Conservation (phyloP, 2,797 vertebrate genomes). For the Microctenopoma stevenorrisi region DNA sequence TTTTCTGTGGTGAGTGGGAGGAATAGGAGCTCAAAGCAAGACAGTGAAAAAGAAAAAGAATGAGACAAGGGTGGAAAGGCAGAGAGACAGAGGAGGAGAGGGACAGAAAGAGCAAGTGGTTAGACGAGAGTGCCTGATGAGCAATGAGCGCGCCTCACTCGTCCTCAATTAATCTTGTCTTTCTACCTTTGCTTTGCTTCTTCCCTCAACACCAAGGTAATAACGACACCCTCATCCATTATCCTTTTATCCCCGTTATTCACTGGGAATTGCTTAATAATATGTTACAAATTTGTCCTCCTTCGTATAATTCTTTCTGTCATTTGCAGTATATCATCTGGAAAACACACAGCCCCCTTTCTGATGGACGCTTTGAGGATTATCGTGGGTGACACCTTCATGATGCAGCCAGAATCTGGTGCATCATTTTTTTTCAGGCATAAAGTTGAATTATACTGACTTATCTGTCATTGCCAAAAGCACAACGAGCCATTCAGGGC, state of each 20-base stretch:
- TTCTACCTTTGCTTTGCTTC: constrained; percentile 92
- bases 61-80: constrained; percentile 67
- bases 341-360: constrained; percentile 92
- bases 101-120: constrained; percentile 69
- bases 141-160: constrained; percentile 84
- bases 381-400: constrained; percentile 96
- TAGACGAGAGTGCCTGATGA: constrained; percentile 78
- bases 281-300: constrained; percentile 97
- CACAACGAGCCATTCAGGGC: constrained; percentile 93
- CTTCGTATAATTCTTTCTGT: constrained; percentile 96
- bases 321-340: constrained; percentile 94
- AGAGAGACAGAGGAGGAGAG: constrained; percentile 60
- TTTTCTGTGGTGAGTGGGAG: constrained; percentile 59
- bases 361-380: constrained; percentile 94
- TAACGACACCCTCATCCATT: constrained; percentile 98
- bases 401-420: constrained; percentile 85
- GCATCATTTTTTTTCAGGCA: constrained; percentile 80
- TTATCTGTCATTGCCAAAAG: constrained; percentile 98
- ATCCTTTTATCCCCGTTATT: constrained; percentile 97
- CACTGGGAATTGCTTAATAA: constrained; percentile 97
- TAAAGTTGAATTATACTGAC: constrained; percentile 94
- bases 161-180: constrained; percentile 99
- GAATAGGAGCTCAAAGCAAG: constrained; percentile 49
- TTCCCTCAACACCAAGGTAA: constrained; percentile 92
- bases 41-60: constrained; percentile 60